Evolutionary conservation across 2,113 vertebrate species (phyloP).

Genomic region (Henicopernis longicauda): DNA sequence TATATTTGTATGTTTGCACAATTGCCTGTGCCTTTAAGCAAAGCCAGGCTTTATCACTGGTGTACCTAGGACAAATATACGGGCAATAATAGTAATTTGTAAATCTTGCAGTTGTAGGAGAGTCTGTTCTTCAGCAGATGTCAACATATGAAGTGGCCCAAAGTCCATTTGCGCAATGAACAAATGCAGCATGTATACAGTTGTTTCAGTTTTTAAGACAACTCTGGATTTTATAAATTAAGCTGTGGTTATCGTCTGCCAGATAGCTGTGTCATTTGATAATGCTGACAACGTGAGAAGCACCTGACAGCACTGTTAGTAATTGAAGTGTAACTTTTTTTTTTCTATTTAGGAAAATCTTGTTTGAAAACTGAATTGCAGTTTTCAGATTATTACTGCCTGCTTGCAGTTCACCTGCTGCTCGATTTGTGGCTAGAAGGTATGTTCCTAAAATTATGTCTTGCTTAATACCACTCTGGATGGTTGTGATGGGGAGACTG

Average conservation of each 20-base stretch:
- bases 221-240: background rate
- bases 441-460: slow-evolving; percentile 46
- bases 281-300: background rate
- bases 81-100: background rate
- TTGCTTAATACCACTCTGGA: background rate
- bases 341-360: slow-evolving; percentile 74
- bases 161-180: background rate
- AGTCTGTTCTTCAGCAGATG: background rate
- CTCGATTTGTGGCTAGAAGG: slow-evolving; percentile 90
- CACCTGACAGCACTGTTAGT: background rate
- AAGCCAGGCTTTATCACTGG: background rate
- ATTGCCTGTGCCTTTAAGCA: background rate
- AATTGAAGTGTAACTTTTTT: background rate
- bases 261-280: background rate
- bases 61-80: background rate
- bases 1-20: background rate
- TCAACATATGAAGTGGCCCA: background rate
- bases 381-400: slow-evolving; percentile 95
- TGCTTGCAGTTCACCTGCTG: slow-evolving; percentile 93
- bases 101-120: background rate
- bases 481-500: background rate
- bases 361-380: slow-evolving; percentile 96
- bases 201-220: background rate
- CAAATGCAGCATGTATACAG: background rate
- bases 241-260: background rate